Evolutionary conservation across 1,140 invertebrate species (phyloP), one percentile per base, ranked within the genome.

Genomic region (Danaus plexippus): DNA sequence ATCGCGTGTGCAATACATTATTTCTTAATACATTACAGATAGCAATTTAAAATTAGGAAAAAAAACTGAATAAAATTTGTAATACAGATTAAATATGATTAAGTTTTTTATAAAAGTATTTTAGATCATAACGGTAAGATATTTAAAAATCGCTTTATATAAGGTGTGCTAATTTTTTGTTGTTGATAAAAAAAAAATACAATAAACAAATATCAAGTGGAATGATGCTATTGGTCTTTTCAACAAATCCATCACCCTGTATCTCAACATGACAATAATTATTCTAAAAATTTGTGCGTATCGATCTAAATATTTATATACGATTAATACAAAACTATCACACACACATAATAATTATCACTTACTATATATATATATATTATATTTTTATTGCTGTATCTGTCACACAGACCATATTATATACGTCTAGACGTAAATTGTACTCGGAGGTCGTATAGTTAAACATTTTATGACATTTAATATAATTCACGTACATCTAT

Each of bases 241-340:
- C 47, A 61, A 69, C 56, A 60, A 58, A 43, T 60, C 52, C 55
- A 22, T 45, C 10, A 18, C 11, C 43, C 32, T 11, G 12, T 15
- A 44, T 47, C 50, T 50, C 48, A 61, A 70, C 48, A 63, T 52
- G 47, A 69, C 57, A 61, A 47, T 67, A 52, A 72, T 75, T 82
- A 80, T 72, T 72, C 72, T 80, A 82, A 75, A 32, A 73, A 76
- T 86, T 86, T 84, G 80, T 84, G 80, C 83, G 83, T 84, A 78
- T 86, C 83, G 71, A 80, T 69, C 79, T 84, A 82, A 75, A 32
- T 32, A 32, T 57, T 66, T 76, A 56, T 70, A 70, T 57, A 67
- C 61, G 61, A 69, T 64, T 59, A 62, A 71, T 61, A 61, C 61
- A 64, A 71, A 57, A 69, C 64, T 71, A 67, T 62, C 68, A 75